phyloP scores from a whole-genome alignment of 2,113 vertebrate genomes.

The Gymnarchus niloticus region DNA sequence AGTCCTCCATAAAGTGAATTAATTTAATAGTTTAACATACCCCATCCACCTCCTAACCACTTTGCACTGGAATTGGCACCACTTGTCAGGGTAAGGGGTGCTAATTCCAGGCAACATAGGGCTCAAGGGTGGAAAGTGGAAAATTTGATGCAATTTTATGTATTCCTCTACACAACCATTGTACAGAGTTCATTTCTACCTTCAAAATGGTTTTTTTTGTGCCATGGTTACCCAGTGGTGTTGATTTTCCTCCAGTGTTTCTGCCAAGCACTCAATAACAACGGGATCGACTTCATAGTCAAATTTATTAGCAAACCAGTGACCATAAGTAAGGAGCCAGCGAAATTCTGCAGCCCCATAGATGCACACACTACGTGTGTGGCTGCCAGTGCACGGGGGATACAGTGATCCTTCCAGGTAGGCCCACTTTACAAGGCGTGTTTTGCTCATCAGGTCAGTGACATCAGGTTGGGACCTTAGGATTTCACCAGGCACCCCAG shows the following conservation, averaged over 20 bases:
- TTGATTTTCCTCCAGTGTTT: constrained; percentile 68
- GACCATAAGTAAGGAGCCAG: constrained; percentile 79
- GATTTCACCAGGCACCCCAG: constrained; percentile 77
- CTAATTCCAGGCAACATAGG: not conserved
- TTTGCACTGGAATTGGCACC: too few species aligned
- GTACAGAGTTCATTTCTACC: not conserved
- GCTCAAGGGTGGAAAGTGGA: too few species aligned
- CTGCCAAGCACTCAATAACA: constrained; percentile 80
- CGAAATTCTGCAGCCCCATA: constrained; percentile 78
- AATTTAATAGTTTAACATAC: not conserved
- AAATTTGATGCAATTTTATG: not conserved
- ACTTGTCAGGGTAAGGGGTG: too few species aligned
- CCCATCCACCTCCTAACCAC: not conserved
- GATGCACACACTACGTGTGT: constrained; percentile 81
- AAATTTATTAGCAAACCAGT: constrained; percentile 95
- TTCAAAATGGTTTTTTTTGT: not conserved
- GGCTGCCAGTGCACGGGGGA: constrained; percentile 76
- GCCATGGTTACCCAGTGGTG: constrained; percentile 3
- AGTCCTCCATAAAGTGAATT: not conserved
- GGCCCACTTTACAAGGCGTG: constrained; percentile 86
- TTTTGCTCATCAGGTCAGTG: constrained; percentile 84
- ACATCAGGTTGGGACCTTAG: constrained; percentile 66
- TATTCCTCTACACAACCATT: not conserved
- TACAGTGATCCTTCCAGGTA: constrained; percentile 76
- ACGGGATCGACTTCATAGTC: constrained; percentile 84